These are phyloP conservation scores for Calvadosia cruxmelitensis DNA, from an alignment of 30 jellyfish, hydroid and myxozoan species.

Conservation along the genomic window DNA sequence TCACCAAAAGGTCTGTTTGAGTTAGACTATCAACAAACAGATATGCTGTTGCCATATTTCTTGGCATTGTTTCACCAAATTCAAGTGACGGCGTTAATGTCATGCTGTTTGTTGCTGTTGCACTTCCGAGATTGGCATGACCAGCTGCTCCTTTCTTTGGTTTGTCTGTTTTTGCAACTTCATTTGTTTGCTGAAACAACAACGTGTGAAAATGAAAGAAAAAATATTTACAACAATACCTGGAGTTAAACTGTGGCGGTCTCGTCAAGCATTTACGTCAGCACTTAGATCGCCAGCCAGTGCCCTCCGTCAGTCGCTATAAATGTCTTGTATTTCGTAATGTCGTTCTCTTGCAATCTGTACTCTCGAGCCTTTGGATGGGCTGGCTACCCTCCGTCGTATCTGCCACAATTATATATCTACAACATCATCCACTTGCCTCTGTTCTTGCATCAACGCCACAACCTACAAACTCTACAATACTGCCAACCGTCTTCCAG, in stretches of 20 bases:
- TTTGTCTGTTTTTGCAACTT: background rate
- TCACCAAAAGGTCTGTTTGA: conserved; percentile 50
- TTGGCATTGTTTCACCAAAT: conserved; percentile 1
- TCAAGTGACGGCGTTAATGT: background rate
- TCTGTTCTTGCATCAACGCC: too few species aligned
- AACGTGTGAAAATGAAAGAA: background rate
- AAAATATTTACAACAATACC: too few species aligned
- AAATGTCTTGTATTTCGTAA: background rate
- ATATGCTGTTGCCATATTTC: conserved; percentile 49
- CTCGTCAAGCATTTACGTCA: too few species aligned
- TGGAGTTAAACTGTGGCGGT: too few species aligned
- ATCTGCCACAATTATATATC: too few species aligned
- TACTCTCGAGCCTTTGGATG: too few species aligned
- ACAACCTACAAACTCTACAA: too few species aligned
- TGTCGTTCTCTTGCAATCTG: background rate
- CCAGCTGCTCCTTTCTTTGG: background rate
- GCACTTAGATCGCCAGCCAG: too few species aligned
- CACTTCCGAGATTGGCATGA: background rate
- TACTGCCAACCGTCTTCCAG: too few species aligned
- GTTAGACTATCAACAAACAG: conserved; percentile 66
- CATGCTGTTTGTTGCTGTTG: background rate
- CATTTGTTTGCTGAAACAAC: background rate
- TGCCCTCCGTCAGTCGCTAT: background rate
- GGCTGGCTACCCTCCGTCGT: too few species aligned
- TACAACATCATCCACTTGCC: too few species aligned